Evolutionary conservation across 92 coral and sea anemone genomes (phyloP).

Genomic region (Nematostella vectensis): DNA sequence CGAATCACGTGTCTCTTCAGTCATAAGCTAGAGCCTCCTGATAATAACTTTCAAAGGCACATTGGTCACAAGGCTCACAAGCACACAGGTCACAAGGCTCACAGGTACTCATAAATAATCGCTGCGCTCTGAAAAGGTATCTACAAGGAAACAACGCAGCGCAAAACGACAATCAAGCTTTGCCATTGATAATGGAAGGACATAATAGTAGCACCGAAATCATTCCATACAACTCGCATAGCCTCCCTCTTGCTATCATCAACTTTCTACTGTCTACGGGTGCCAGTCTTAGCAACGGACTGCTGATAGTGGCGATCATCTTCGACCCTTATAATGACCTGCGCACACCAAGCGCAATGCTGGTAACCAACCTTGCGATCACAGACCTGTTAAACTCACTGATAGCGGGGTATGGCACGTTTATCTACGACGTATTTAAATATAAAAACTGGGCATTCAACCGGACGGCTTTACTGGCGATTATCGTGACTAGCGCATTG

Average conservation of each 20-base stretch:
- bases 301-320: conserved; percentile 14
- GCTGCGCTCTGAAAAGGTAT: too few relatives aligned
- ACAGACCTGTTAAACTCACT: conserved; percentile 9
- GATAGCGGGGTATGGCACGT: conserved; percentile 16
- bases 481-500: conserved; percentile 2
- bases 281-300: conserved; percentile 5
- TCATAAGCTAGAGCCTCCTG: too few relatives aligned
- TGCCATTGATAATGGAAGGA: too few relatives aligned
- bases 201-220: too few relatives aligned
- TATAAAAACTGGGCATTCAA: background rate
- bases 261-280: conserved; percentile 9
- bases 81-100: too few relatives aligned
- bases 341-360: conserved; percentile 10
- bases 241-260: background rate
- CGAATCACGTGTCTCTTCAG: too few relatives aligned
- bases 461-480: background rate
- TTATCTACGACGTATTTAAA: conserved; percentile 1
- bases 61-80: too few relatives aligned
- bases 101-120: too few relatives aligned
- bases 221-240: too few relatives aligned
- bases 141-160: too few relatives aligned
- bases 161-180: too few relatives aligned
- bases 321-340: conserved; percentile 13
- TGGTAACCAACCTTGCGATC: conserved; percentile 18
- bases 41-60: too few relatives aligned